A percentile compares a stretch with the other conserved stretches of the same genome.
Conservation (phyloP, 2,888 invertebrate genomes). For the Sicus ferrugineus region DNA sequence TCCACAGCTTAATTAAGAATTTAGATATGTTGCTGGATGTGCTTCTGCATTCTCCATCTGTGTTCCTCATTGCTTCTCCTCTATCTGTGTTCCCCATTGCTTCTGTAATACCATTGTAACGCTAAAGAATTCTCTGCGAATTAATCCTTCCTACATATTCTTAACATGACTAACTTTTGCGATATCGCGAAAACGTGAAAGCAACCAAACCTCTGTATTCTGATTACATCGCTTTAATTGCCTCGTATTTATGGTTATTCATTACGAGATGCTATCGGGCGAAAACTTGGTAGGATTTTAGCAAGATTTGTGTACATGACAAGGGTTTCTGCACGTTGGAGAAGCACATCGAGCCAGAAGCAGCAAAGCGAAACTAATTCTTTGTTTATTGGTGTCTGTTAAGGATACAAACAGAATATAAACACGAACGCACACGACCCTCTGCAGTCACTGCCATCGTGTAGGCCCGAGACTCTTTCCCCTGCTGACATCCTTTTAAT, state of each 20-base stretch:
- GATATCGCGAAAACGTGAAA: neutral
- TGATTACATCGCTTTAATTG: slow-evolving; percentile 36
- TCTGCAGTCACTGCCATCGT: no score
- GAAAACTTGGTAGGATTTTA: neutral
- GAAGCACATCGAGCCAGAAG: neutral
- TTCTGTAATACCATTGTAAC: no score
- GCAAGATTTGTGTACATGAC: neutral
- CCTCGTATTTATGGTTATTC: slow-evolving; percentile 31
- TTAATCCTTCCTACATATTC: neutral
- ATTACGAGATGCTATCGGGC: slow-evolving; percentile 15
- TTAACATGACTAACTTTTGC: slow-evolving; percentile 3
- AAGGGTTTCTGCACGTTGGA: neutral
- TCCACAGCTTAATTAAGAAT: no score
- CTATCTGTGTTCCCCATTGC: no score
- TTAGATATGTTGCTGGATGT: no score
- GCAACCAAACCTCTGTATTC: neutral
- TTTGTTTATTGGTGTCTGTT: neutral
- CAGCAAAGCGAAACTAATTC: neutral
- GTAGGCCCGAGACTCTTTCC: no score
- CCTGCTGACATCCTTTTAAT: slow-evolving; percentile 9
- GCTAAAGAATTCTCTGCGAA: no score
- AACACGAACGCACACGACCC: no score
- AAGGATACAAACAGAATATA: neutral
- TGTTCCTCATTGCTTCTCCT: no score
- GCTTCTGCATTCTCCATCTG: no score